phyloP scores from a whole-genome alignment of 1,140 invertebrate genomes.

The Hetaerina americana region DNA sequence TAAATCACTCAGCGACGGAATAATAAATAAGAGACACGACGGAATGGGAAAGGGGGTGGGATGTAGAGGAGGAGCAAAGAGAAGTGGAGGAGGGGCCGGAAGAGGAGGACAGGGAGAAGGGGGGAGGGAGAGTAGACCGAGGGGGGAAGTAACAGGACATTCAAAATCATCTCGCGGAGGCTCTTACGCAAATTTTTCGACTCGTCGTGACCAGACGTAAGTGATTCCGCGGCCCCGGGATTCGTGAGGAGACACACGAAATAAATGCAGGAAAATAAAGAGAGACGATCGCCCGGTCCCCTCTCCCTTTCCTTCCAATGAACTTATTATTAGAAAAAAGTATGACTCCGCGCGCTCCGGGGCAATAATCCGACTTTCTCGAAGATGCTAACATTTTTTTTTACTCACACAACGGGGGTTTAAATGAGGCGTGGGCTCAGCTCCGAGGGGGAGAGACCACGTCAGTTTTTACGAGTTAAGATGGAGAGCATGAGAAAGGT shows the following conservation, averaged over 20 bases:
- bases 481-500: too few relatives aligned
- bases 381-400: background rate
- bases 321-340: background rate
- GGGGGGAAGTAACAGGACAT: background rate
- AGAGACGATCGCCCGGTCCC: background rate
- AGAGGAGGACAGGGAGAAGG: slow-evolving; percentile 8
- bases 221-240: background rate
- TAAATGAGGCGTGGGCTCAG: background rate
- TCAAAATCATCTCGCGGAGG: background rate
- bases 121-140: background rate
- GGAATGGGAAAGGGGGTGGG: slow-evolving; percentile 9
- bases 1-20: background rate
- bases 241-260: background rate
- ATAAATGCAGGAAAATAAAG: background rate
- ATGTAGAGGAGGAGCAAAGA: slow-evolving; percentile 4
- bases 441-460: background rate
- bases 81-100: slow-evolving; percentile 4
- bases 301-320: background rate
- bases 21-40: slow-evolving; percentile 4
- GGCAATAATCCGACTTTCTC: background rate
- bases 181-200: background rate
- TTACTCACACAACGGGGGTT: background rate
- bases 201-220: background rate
- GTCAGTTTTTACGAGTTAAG: background rate
- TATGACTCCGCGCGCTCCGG: background rate